A percentile compares a stretch with the other conserved stretches of the same genome.
Evolutionary conservation across 2,113 vertebrate species (phyloP).

Genomic region (Cochlearius cochlearius): DNA sequence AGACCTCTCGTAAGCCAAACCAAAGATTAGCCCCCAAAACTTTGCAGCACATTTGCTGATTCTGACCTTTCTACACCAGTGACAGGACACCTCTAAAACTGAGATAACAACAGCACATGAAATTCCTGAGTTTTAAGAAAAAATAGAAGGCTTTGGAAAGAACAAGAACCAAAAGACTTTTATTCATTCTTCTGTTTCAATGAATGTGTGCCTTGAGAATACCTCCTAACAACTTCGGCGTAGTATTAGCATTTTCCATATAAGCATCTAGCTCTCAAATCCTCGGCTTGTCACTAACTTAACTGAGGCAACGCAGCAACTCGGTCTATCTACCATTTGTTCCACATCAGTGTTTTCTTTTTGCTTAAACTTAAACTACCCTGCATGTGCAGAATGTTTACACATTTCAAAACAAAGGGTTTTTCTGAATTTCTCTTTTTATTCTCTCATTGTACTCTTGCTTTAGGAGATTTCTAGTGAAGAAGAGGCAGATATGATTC

Average conservation of each 20-base stretch:
- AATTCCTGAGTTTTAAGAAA: background rate
- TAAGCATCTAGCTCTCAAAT: background rate
- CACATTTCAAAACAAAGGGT: background rate
- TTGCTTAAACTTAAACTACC: background rate
- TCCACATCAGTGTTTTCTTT: background rate
- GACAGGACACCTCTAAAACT: background rate
- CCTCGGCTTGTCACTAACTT: background rate
- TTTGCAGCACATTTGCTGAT: background rate
- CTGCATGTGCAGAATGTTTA: background rate
- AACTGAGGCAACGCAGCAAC: background rate
- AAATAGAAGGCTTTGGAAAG: background rate
- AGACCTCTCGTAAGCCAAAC: background rate
- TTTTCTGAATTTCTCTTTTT: slow-evolving; percentile 14
- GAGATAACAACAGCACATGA: background rate
- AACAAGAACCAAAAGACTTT: background rate
- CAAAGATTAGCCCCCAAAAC: background rate
- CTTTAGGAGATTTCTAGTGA: background rate
- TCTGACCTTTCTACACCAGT: background rate
- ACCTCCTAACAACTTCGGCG: background rate
- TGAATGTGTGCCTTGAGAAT: background rate
- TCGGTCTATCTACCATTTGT: background rate
- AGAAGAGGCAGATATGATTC: background rate
- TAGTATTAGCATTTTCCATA: background rate
- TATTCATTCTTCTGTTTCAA: background rate
- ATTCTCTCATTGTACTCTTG: background rate